Conservation (phyloP, 2,797 vertebrate species). For the Coreius guichenoti region DNA sequence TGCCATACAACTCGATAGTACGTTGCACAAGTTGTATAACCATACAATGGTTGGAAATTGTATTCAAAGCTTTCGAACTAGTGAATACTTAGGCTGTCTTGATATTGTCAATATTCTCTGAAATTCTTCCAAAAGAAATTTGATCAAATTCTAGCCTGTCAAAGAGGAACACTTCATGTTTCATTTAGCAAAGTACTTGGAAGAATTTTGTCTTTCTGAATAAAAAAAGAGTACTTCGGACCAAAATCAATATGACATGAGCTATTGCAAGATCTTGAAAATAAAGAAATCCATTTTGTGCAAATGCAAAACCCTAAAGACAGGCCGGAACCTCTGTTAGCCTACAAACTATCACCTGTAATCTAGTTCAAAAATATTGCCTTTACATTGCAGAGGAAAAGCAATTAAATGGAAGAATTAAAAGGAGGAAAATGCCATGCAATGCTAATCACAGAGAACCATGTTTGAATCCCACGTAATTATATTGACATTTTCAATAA, state of each 20-base stretch:
- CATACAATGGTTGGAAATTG: background rate
- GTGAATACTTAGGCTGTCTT: background rate
- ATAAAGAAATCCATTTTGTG: background rate
- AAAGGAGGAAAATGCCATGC: background rate
- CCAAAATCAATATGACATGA: background rate
- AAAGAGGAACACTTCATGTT: background rate
- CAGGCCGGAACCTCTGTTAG: background rate
- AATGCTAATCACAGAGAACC: background rate
- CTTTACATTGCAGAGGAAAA: background rate
- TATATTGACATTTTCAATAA: background rate
- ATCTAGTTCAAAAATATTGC: background rate
- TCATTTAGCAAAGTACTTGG: background rate
- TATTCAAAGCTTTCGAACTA: background rate
- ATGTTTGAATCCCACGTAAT: slow-evolving; percentile 5
- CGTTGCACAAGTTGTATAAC: background rate
- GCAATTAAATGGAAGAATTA: background rate
- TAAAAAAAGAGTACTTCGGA: background rate
- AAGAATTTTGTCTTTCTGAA: slow-evolving; percentile 21
- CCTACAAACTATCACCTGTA: background rate
- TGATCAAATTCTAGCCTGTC: background rate
- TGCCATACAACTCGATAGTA: background rate
- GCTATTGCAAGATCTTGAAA: background rate
- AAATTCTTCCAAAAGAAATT: background rate
- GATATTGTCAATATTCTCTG: background rate
- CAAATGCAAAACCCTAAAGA: background rate